Evolutionary conservation across 2,113 vertebrate species (phyloP), one percentile per base, ranked within the genome.

Genomic region (Phainopepla nitens): DNA sequence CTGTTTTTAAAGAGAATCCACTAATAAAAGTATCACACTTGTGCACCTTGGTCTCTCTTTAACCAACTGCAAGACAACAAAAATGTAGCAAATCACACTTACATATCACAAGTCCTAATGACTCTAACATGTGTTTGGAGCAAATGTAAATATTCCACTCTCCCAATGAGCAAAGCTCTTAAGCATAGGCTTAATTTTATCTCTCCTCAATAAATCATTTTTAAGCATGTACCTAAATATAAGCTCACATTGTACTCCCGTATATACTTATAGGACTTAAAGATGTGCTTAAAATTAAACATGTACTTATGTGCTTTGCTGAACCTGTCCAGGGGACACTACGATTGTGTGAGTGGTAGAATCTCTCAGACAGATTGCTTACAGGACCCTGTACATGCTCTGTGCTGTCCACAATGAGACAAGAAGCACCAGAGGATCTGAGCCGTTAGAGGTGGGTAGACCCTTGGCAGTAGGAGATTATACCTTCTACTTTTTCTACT

Each of bases 201-300:
- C 94, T 94, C 64, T 70, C 69, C 65, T 82, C 69, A 89, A 87
- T 96, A 94, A 96, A 96, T 93, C 90, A 96, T 93, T 96, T 97
- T 92, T 90, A 94, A 92, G 86, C 86, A 83, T 50, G 56, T 79
- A 95, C 71, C 94, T 94, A 96, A 94, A 86, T 92, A 84, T 64
- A 94, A 87, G 47, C 56, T 65, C 64, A 87, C 35, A 2, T 28
- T 93, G 57, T 71, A 88, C 66, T 96, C 25, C 76, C 68, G 92
- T 96, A 95, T 94, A 84, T 94, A 87, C 73, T 82, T 95, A 94
- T 69, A 85, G 77, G 57, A 75, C 44, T 93, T 93, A 93, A 95
- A 84, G 61, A 44, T 51, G 49, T 69, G 87, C 87, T 95, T 89
- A 89, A 97, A 96, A 89, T 97, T 82, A 94, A 89, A 86, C 73